Evolutionary conservation across 2,797 vertebrate species (phyloP).

Genomic region (Synaphobranchus kaupii): DNA sequence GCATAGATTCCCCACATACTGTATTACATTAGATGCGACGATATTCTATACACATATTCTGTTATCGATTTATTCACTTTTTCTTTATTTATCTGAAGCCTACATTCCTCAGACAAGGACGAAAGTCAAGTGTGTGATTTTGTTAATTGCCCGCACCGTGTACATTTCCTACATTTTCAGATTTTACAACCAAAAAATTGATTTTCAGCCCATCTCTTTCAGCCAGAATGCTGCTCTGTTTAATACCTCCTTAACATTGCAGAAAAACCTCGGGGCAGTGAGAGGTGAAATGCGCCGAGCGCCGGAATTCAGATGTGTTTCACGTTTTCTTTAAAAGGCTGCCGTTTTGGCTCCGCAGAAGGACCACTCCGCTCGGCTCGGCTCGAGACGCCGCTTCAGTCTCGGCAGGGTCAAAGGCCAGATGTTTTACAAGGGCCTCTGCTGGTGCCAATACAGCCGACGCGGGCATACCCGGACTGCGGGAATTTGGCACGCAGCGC

Average conservation of each 20-base stretch:
- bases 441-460: slow-evolving; percentile 32
- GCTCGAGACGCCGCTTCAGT: slow-evolving; percentile 17
- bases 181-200: background rate
- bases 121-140: no score
- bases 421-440: slow-evolving; percentile 41
- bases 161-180: background rate
- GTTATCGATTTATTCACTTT: background rate
- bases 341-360: background rate
- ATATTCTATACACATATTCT: background rate
- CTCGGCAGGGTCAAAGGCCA: slow-evolving; percentile 40
- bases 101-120: background rate
- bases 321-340: slow-evolving; percentile 20
- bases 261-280: slow-evolving; percentile 1
- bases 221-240: background rate
- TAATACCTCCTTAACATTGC: slow-evolving; percentile 9
- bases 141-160: background rate
- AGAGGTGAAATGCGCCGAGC: background rate
- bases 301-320: slow-evolving; percentile 22
- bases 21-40: background rate
- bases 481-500: slow-evolving; percentile 35
- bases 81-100: background rate
- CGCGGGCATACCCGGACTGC: slow-evolving; percentile 11
- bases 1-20: background rate
- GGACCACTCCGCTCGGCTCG: background rate
- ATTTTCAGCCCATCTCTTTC: background rate